phyloP scores from a whole-genome alignment of 2,888 invertebrate species.

The Leucophenga montana region DNA sequence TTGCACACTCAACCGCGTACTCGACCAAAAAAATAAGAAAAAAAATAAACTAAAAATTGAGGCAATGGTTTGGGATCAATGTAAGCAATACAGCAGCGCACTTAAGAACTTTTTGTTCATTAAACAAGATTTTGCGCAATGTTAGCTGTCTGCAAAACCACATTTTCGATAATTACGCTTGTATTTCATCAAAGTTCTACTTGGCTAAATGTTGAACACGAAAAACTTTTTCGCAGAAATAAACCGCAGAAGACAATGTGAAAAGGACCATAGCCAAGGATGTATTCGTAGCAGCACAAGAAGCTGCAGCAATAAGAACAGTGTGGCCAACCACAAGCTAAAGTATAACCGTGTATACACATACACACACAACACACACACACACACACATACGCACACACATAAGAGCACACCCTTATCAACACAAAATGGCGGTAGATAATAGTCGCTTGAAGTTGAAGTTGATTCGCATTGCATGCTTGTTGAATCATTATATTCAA shows the following conservation, averaged over 20 bases:
- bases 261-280: not conserved
- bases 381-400: too few relatives aligned
- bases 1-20: too few relatives aligned
- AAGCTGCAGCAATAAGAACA: too few relatives aligned
- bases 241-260: slow-evolving; percentile 39
- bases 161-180: slow-evolving; percentile 64
- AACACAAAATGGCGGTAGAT: slow-evolving; percentile 59
- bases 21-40: too few relatives aligned
- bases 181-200: slow-evolving; percentile 57
- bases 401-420: slow-evolving; percentile 51
- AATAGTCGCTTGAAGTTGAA: not conserved
- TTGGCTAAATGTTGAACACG: slow-evolving; percentile 52
- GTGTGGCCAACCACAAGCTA: too few relatives aligned
- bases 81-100: not conserved
- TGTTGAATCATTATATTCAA: not conserved
- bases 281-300: not conserved
- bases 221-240: slow-evolving; percentile 48
- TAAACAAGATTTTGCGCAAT: slow-evolving; percentile 23
- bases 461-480: too few relatives aligned
- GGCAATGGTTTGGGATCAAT: not conserved
- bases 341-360: not conserved
- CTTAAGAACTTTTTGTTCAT: slow-evolving; percentile 23
- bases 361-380: too few relatives aligned
- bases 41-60: not conserved
- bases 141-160: slow-evolving; percentile 51